A percentile compares a stretch with the other conserved stretches of the same genome.
phyloP scores from a whole-genome alignment of 2,113 vertebrate genomes.

The Lucifuga dentata region DNA sequence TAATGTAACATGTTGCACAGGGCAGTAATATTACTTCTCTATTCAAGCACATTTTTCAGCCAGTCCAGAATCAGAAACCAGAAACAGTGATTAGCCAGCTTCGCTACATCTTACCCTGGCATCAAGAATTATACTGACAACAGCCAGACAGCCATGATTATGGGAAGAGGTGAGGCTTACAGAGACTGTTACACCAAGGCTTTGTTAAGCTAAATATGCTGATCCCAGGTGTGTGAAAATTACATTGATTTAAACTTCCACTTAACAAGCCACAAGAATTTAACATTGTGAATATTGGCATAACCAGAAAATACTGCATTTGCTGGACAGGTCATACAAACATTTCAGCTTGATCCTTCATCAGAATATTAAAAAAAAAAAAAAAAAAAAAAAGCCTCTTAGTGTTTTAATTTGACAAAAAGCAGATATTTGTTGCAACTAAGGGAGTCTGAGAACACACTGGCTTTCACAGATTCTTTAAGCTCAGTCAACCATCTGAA shows the following conservation, averaged over 20 bases:
- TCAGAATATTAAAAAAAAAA: slow-evolving; percentile 21
- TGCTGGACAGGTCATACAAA: slow-evolving; percentile 4
- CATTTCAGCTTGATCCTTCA: not conserved
- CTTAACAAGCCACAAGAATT: too few relatives aligned
- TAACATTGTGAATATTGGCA: not conserved
- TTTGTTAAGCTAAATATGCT: too few relatives aligned
- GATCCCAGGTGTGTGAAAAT: too few relatives aligned
- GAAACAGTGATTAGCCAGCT: too few relatives aligned
- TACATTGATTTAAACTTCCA: too few relatives aligned
- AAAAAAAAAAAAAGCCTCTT: not conserved
- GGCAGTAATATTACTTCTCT: not conserved
- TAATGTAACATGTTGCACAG: not conserved
- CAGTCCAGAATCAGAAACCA: too few relatives aligned
- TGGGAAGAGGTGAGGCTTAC: too few relatives aligned
- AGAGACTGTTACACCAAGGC: too few relatives aligned
- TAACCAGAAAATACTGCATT: not conserved
- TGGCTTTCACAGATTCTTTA: slow-evolving; percentile 36
- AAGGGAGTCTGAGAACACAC: slow-evolving; percentile 16
- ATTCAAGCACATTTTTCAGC: not conserved
- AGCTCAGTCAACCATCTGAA: slow-evolving; percentile 53
- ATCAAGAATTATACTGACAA: too few relatives aligned
- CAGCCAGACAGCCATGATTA: too few relatives aligned
- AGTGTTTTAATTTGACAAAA: slow-evolving; percentile 39
- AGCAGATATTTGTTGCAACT: slow-evolving; percentile 31
- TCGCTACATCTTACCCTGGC: too few relatives aligned